A percentile compares a stretch with the other conserved stretches of the same genome.
Evolutionary conservation across 2,888 invertebrate genomes (phyloP).

Genomic region (Aplocera efformata): DNA sequence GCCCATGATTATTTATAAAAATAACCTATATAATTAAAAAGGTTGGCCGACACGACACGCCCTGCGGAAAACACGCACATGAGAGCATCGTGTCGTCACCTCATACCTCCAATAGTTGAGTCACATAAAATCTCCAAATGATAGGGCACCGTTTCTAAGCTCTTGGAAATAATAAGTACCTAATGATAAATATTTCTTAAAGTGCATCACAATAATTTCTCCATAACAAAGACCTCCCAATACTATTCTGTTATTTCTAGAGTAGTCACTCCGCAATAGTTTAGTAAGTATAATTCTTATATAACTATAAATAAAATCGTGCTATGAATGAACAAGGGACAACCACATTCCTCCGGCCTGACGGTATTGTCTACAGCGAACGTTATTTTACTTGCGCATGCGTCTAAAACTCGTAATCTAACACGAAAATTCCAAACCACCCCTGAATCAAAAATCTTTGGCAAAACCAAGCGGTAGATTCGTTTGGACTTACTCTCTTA

Average conservation of each 20-base stretch:
- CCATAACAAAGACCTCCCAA: too few relatives aligned
- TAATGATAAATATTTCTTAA: too few relatives aligned
- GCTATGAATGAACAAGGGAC: conserved; percentile 15
- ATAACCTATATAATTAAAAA: too few relatives aligned
- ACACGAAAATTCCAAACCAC: conserved; percentile 42
- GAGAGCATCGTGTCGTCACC: too few relatives aligned
- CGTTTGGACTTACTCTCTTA: conserved; percentile 67
- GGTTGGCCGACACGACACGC: too few relatives aligned
- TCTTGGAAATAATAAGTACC: too few relatives aligned
- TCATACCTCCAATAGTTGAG: too few relatives aligned
- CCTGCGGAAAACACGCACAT: too few relatives aligned
- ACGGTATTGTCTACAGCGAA: conserved; percentile 17
- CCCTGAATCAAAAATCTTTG: conserved; percentile 48
- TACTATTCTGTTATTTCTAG: conserved; percentile 20
- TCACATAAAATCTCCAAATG: too few relatives aligned
- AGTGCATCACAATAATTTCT: too few relatives aligned
- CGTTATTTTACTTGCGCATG: conserved; percentile 36
- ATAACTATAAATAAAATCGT: conserved; percentile 11
- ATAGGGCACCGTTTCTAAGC: too few relatives aligned
- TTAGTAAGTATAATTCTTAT: conserved; percentile 3
- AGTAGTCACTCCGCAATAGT: conserved; percentile 31
- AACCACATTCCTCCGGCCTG: conserved; percentile 14
- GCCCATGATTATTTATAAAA: too few relatives aligned
- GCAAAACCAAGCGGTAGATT: conserved; percentile 57
- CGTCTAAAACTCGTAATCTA: conserved; percentile 30